These are phyloP conservation scores for Lagorchestes hirsutus DNA, from an alignment of 2,797 vertebrate species.

Conservation along the genomic window DNA sequence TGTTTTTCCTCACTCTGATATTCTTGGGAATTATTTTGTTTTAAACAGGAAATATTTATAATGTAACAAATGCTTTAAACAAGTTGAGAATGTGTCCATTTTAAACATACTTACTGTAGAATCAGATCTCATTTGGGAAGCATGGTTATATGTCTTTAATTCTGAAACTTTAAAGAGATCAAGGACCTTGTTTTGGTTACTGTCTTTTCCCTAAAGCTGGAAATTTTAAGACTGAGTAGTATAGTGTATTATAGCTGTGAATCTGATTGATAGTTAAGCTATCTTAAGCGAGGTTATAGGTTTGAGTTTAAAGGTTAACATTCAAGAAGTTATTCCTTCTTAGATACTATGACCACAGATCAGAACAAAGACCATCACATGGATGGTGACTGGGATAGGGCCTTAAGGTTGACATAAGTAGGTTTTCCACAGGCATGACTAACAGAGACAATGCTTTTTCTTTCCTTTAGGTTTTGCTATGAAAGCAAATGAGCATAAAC, in stretches of 20 bases:
- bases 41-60: constrained; percentile 3
- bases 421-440: background rate
- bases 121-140: constrained; percentile 22
- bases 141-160: constrained; percentile 8
- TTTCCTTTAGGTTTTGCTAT: background rate
- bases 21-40: constrained; percentile 9
- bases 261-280: background rate
- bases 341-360: background rate
- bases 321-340: background rate
- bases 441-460: background rate
- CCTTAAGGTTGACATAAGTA: background rate
- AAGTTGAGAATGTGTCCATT: constrained; percentile 25
- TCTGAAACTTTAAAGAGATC: constrained; percentile 36
- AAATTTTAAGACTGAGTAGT: background rate
- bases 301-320: background rate
- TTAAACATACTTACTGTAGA: constrained; percentile 42
- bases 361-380: background rate
- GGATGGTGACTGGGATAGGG: background rate
- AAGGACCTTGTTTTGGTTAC: background rate
- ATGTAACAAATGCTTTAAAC: constrained; percentile 32
- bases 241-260: background rate
- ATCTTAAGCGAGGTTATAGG: background rate
- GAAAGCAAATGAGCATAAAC: background rate
- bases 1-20: background rate
- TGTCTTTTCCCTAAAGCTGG: constrained; percentile 41